Evolutionary conservation across 1,140 invertebrate species (phyloP).

Genomic region (Drosophila tani): DNA sequence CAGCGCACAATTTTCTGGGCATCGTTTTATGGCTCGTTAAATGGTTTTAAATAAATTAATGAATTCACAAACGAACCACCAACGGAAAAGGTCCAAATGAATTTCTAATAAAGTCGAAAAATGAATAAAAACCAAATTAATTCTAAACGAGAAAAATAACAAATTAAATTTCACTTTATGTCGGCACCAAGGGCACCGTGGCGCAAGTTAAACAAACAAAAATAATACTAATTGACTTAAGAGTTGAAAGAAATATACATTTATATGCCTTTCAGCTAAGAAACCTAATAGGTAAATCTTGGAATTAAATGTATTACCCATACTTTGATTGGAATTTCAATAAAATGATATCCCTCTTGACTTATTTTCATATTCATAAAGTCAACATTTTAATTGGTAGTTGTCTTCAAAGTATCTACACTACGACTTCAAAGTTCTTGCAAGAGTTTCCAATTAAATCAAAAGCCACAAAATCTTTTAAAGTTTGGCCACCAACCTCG

Average conservation of each 20-base stretch:
- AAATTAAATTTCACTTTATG: constrained; percentile 20
- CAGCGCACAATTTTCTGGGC: constrained; percentile 51
- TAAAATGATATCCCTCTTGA: too few relatives aligned
- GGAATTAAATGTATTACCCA: too few relatives aligned
- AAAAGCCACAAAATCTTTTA: constrained; percentile 8
- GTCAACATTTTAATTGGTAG: too few relatives aligned
- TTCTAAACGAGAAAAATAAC: constrained; percentile 13
- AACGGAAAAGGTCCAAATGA: constrained; percentile 28
- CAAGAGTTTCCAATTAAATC: not conserved
- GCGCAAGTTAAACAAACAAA: not conserved
- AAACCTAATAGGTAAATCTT: not conserved
- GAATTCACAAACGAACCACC: constrained; percentile 39
- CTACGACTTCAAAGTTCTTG: not conserved
- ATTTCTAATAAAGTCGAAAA: constrained; percentile 40
- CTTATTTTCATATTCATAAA: too few relatives aligned
- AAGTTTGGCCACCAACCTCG: not conserved
- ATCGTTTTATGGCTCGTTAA: constrained; percentile 61
- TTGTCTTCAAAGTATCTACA: too few relatives aligned
- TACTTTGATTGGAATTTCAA: too few relatives aligned
- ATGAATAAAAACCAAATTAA: constrained; percentile 29
- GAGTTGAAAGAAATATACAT: constrained; percentile 5
- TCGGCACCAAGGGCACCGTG: constrained; percentile 8
- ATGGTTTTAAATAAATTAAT: constrained; percentile 70
- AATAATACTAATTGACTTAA: not conserved
- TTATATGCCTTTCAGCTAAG: not conserved